A percentile compares a stretch with the other conserved stretches of the same genome.
These are phyloP conservation scores for Papilio xuthus DNA, from an alignment of 1,140 invertebrate genomes.

Conservation along the genomic window DNA sequence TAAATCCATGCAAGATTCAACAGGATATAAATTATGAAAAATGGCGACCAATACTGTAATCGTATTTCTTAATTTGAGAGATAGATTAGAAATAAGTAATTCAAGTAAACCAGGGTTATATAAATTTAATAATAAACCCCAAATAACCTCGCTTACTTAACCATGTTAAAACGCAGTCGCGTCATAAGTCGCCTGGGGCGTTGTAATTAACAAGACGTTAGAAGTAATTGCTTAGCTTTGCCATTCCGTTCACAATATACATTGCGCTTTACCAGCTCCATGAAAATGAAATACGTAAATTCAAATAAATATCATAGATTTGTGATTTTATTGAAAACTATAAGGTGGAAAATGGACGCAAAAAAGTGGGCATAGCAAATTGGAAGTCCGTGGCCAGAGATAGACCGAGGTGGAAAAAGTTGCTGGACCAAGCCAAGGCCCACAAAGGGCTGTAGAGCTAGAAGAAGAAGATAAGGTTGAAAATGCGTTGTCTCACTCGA, in stretches of 20 bases:
- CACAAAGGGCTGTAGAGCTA: too few species aligned
- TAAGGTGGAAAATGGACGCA: too few species aligned
- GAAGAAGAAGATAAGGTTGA: too few species aligned
- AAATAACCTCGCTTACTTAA: neutral
- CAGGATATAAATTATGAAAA: too few species aligned
- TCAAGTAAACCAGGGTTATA: neutral
- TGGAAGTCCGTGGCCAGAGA: too few species aligned
- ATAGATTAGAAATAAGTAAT: neutral
- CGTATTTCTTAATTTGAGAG: neutral
- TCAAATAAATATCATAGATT: neutral
- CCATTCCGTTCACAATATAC: neutral
- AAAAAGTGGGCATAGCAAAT: too few species aligned
- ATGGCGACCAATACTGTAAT: neutral
- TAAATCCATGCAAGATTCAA: too few species aligned
- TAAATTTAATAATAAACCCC: neutral
- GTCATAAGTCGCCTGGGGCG: slow-evolving; percentile 9
- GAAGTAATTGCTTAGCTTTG: slow-evolving; percentile 23
- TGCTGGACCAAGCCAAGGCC: too few species aligned
- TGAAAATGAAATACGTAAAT: neutral
- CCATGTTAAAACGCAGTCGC: neutral
- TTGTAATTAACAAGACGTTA: slow-evolving; percentile 14
- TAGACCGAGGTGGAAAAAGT: too few species aligned
- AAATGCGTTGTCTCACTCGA: too few species aligned
- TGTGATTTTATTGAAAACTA: too few species aligned
- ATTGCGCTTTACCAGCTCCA: neutral